Base-by-base conservation (phyloP, 2,797 vertebrate species). In the Sebastes steindachneri region DNA sequence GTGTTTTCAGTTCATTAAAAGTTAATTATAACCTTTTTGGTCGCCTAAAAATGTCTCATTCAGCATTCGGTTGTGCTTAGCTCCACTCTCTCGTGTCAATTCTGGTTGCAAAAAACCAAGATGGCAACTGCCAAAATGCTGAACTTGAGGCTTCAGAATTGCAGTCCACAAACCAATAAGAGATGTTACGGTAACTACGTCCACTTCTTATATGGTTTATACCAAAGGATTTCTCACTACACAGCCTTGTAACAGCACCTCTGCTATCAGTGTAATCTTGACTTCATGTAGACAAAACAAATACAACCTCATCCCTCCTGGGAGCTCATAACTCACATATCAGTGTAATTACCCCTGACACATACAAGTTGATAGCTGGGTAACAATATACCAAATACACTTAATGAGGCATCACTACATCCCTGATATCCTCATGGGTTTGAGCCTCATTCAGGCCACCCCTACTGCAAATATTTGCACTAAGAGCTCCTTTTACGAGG, bases 401-500 rank as follows among this genome's bases (percentile, higher is more conserved):
- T 66, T 75, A 77, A 77, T 73, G 57, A 77, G 1, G 79, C 59
- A 54, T 63, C 75, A 55, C 35, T 62, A 21, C 62, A 62, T 17
- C 26, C 6, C 25, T 63, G 26, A 41, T 60, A 55, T 37, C 71
- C 79, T 75, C 81, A 14, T 29, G 45, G 65, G 75, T 57, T 73
- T 67, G 14, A 75, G 54, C 28, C 57, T 84, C 74, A n/a, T 73
- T 80, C 28, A n/a, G 60, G 57, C 54, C 51, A 29, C 23, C 45
- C 48, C 25, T 25, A 41, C 23, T 60, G 35, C 67, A 84, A 86
- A 86, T 86, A 83, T 89, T 80, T 83, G 62, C 14, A 3, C 79
- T 85, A 58, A 87, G 75, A 86, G 75, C 77, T 79, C 53, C 68
- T 84, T 48, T 80, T 53, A 74, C 58, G 81, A 74, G 41, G 63